These are phyloP conservation scores for Drosophila helvetica DNA, from an alignment of 2,888 invertebrate genomes.

Conservation along the genomic window DNA sequence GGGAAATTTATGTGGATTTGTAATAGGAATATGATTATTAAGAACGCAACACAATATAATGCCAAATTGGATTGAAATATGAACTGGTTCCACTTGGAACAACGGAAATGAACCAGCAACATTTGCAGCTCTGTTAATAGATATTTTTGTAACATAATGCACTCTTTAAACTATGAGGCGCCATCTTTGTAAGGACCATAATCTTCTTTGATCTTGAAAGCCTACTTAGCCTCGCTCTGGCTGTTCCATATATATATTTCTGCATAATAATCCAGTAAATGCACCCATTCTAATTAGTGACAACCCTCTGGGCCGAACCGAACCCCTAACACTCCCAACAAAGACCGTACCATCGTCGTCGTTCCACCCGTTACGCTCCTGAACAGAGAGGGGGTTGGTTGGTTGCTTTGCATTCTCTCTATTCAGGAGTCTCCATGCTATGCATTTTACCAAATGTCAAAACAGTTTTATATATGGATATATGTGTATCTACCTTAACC, in stretches of 20 bases:
- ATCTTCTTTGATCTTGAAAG: not conserved
- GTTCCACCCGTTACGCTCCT: constrained; percentile 60
- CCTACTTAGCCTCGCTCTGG: not conserved
- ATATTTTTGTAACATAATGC: not conserved
- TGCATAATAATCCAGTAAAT: constrained; percentile 57
- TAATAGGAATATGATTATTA: not conserved
- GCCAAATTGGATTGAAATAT: not conserved
- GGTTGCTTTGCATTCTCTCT: constrained; percentile 41
- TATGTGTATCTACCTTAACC: constrained; percentile 40
- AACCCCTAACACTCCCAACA: constrained; percentile 12
- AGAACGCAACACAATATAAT: not conserved
- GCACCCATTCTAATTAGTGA: constrained; percentile 73
- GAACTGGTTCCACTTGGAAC: not conserved
- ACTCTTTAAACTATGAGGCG: not conserved
- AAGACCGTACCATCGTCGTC: constrained; percentile 37
- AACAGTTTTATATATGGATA: constrained; percentile 64
- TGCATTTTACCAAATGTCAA: constrained; percentile 78
- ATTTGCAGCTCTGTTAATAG: not conserved
- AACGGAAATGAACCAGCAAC: not conserved
- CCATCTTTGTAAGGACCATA: not conserved
- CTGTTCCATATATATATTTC: constrained; percentile 35
- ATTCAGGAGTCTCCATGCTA: constrained; percentile 53
- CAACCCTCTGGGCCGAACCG: constrained; percentile 59
- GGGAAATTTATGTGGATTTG: constrained; percentile 16
- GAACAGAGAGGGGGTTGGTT: constrained; percentile 62